A percentile compares a stretch with the other conserved stretches of the same genome.
Conservation (phyloP, 2,113 vertebrate species). For the Neopipo cinnamomea region DNA sequence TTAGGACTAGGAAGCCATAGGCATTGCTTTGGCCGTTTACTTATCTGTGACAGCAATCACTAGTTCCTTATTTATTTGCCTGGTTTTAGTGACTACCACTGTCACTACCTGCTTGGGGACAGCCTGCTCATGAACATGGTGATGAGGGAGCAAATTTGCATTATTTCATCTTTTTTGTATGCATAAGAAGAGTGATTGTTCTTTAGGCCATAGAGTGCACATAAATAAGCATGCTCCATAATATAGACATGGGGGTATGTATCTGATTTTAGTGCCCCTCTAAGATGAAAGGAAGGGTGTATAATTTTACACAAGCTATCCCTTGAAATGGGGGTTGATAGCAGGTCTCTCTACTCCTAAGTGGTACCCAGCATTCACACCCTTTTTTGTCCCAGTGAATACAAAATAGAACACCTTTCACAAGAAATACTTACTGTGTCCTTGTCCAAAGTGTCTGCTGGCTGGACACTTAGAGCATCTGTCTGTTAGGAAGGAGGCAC, state of each 20-base stretch:
- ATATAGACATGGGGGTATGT: neutral
- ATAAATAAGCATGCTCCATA: neutral
- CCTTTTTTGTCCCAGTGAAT: neutral
- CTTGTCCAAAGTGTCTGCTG: neutral
- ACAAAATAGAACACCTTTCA: neutral
- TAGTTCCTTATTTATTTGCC: neutral
- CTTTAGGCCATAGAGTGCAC: neutral
- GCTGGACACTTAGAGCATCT: neutral
- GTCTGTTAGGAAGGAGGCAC: rapidly evolving
- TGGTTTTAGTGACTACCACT: neutral
- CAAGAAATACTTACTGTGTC: neutral
- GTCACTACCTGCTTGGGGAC: neutral
- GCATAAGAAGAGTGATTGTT: neutral
- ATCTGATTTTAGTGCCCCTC: neutral
- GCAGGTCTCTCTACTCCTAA: neutral
- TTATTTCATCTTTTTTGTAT: neutral
- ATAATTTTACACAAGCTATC: neutral
- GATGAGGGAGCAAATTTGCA: neutral
- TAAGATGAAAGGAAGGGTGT: neutral
- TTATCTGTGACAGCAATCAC: neutral
- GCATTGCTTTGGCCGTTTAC: neutral
- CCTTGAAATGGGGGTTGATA: neutral
- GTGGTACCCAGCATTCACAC: neutral
- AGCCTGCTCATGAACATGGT: rapidly evolving
- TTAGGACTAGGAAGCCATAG: neutral